Base-by-base conservation (phyloP, 2,113 vertebrate species). In the Drymodes brunneopygia region DNA sequence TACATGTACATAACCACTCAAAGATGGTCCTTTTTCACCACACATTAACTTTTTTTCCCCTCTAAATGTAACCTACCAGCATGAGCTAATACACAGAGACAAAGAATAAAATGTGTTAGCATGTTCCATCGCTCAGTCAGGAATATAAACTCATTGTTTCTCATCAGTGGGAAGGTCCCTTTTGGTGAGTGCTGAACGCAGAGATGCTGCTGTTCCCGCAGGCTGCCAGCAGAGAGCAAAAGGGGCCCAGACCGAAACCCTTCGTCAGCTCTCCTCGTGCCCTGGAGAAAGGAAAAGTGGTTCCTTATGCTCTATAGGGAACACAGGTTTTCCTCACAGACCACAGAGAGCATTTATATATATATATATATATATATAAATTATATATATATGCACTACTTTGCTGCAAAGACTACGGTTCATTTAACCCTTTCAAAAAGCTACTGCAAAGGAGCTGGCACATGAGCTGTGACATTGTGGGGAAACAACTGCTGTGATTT, bases 161-260 rank as follows among this genome's bases (percentile, higher is more conserved):
- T 7, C 17, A 17, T 6, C 10, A 18, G 40, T 7, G 45, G 20
- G 54, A 69, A 79, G 12, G 25, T 42, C 7, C 11, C 11, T 61
- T 67, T 27, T 3, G 4, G 33, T 38, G 44, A 17, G 8, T 9
- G 15, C 53, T 21, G 44, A 48, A 4, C 1, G 19, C 35, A 28
- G 56, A 69, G 62, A 7, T 38, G 50, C 42, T 96, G 95, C 71
- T 86, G 67, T 91, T 94, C 61, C 90, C 1, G 7, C n/a, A 36
- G 44, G 31, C 82, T 83, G 93, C 95, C 88, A 88, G 94, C 90
- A 96, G 95, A 93, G 96, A 95, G 95, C 90, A 95, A 90, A 88
- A 82, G 35, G 47, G 56, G 19, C n/a, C 79, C 51, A 8, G 40
- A 74, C 38, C 18, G 9, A 69, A 73, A 40, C 9, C 33, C 7